These are phyloP conservation scores for Corythornis leucogaster DNA, from an alignment of 2,797 vertebrate genomes.

Conservation along the genomic window DNA sequence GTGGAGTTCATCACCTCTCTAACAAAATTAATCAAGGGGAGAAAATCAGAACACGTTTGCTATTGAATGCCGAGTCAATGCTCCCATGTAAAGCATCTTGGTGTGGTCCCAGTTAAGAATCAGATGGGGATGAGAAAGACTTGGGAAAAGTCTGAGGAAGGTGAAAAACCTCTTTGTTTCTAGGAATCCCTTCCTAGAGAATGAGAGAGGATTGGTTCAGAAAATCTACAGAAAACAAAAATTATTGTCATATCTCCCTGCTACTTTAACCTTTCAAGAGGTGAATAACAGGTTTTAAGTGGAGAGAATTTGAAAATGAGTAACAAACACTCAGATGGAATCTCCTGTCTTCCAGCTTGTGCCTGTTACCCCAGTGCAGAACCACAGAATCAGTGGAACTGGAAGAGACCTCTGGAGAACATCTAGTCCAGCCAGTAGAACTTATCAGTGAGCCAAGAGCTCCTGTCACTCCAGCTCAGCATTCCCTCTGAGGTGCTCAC, in stretches of 20 bases:
- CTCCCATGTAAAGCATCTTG: neutral
- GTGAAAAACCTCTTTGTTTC: neutral
- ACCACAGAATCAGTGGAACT: too few species aligned
- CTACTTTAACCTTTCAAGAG: neutral
- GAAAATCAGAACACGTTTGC: conserved; percentile 23
- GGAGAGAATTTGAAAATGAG: neutral
- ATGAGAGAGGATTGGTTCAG: neutral
- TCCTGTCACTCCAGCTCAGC: neutral
- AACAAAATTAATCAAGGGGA: conserved; percentile 45
- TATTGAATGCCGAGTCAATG: neutral
- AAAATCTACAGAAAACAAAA: neutral
- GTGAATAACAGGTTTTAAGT: neutral
- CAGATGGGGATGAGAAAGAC: neutral
- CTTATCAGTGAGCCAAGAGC: neutral
- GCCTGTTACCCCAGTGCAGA: too few species aligned
- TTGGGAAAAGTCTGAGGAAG: neutral
- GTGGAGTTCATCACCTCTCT: conserved; percentile 50
- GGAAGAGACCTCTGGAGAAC: too few species aligned
- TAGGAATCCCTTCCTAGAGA: too few species aligned
- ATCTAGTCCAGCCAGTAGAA: too few species aligned
- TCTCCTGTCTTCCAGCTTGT: too few species aligned
- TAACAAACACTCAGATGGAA: neutral
- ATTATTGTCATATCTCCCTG: neutral
- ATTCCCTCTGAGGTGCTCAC: neutral
- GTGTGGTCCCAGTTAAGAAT: neutral